phyloP scores from a whole-genome alignment of 2,888 invertebrate species.

The Oeneis ivallda region DNA sequence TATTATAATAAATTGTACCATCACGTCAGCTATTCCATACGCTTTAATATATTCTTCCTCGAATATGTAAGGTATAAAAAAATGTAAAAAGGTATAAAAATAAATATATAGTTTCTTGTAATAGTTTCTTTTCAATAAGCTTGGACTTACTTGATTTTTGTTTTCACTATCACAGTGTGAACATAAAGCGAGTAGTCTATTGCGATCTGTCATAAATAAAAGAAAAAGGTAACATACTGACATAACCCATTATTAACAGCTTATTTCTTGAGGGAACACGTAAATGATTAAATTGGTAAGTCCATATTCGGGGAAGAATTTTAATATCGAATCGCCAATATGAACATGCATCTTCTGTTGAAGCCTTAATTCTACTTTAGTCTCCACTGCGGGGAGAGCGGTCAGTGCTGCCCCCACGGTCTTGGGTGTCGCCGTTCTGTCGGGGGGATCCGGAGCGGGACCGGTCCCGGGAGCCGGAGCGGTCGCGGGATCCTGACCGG shows the following conservation, averaged over 20 bases:
- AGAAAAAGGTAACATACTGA: too few species aligned
- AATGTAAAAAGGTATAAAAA: too few species aligned
- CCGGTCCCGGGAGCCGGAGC: conserved; percentile 57
- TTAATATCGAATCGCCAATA: conserved; percentile 3
- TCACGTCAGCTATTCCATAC: conserved; percentile 14
- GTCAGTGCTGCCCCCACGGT: conserved; percentile 58
- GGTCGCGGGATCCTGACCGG: conserved; percentile 55
- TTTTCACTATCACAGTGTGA: too few species aligned
- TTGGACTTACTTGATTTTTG: too few species aligned
- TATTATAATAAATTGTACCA: neutral
- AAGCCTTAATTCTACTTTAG: conserved; percentile 42
- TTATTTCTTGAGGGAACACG: neutral
- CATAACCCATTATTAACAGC: too few species aligned
- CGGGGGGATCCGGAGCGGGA: conserved; percentile 64
- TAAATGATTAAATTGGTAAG: too few species aligned
- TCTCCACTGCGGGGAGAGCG: conserved; percentile 75
- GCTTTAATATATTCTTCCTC: conserved; percentile 5
- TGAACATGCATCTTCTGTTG: conserved; percentile 2
- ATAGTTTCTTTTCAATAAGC: too few species aligned
- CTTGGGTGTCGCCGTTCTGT: conserved; percentile 65
- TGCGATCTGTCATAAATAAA: too few species aligned
- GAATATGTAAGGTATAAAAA: conserved; percentile 1
- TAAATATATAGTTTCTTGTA: too few species aligned
- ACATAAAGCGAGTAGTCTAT: too few species aligned
- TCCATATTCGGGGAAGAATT: conserved; percentile 10